A percentile compares a stretch with the other conserved stretches of the same genome.
Conservation (phyloP, 2,797 vertebrate species). For the Naso thynnoides region DNA sequence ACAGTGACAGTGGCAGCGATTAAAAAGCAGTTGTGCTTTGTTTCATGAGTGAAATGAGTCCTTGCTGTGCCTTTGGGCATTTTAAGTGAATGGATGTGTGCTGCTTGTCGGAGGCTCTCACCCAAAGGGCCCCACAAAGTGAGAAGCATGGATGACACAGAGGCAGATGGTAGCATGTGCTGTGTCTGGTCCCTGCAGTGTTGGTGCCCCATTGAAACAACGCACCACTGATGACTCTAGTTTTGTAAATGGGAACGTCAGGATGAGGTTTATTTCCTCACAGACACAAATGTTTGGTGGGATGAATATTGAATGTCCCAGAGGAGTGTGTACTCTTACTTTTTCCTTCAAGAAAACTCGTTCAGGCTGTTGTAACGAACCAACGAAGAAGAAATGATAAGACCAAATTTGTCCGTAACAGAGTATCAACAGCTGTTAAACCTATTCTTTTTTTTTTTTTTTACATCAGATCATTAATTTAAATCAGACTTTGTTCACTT, state of each 20-base stretch:
- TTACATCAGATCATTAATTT: background rate
- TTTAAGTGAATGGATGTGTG: background rate
- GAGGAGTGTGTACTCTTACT: background rate
- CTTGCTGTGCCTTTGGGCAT: background rate
- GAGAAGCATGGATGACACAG: background rate
- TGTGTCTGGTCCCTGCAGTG: background rate
- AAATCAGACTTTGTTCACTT: background rate
- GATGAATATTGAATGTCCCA: background rate
- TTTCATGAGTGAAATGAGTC: background rate
- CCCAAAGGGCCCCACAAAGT: background rate
- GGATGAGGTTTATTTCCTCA: background rate
- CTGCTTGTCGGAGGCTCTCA: background rate
- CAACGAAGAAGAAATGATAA: background rate
- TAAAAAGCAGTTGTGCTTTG: slow-evolving; percentile 34
- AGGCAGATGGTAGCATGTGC: background rate
- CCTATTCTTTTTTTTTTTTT: too few species aligned
- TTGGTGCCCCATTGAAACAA: background rate
- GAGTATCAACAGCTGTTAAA: background rate
- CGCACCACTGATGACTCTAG: too few species aligned
- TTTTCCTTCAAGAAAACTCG: background rate
- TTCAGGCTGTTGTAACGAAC: background rate
- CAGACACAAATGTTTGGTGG: background rate
- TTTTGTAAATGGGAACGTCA: background rate
- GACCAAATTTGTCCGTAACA: background rate
- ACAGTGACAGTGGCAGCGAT: slow-evolving; percentile 78